Evolutionary conservation across 2,888 invertebrate genomes (phyloP).

Genomic region (Lordiphosa fenestrarum): DNA sequence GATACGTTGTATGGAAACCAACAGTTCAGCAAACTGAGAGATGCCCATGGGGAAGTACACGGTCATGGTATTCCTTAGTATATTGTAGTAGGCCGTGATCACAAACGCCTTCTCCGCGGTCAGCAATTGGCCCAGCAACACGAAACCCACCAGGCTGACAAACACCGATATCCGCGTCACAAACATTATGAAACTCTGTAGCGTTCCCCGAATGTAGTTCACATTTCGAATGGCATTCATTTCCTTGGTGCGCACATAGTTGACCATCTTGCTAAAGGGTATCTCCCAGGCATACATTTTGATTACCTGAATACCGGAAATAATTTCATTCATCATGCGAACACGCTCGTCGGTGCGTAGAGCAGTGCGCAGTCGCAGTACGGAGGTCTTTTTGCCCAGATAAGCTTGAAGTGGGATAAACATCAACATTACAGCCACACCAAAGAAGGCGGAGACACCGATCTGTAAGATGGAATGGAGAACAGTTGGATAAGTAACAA

Average conservation of each 20-base stretch:
- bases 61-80: slow-evolving; percentile 91
- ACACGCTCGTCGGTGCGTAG: slow-evolving; percentile 93
- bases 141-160: slow-evolving; percentile 89
- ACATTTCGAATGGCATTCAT: slow-evolving; percentile 86
- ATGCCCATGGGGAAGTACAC: slow-evolving; percentile 91
- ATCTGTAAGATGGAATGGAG: slow-evolving; percentile 75
- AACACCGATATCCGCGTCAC: slow-evolving; percentile 93
- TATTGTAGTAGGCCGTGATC: slow-evolving; percentile 93
- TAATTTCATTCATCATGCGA: slow-evolving; percentile 93
- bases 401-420: slow-evolving; percentile 89
- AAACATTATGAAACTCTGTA: slow-evolving; percentile 92
- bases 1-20: slow-evolving; percentile 83
- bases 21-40: slow-evolving; percentile 83
- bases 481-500: too few species aligned
- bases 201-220: slow-evolving; percentile 88
- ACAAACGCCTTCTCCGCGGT: slow-evolving; percentile 93
- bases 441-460: slow-evolving; percentile 82
- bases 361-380: slow-evolving; percentile 89
- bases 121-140: slow-evolving; percentile 86
- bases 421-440: slow-evolving; percentile 83
- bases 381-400: slow-evolving; percentile 89
- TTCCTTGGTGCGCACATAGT: slow-evolving; percentile 82
- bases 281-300: slow-evolving; percentile 98
- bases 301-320: slow-evolving; percentile 93
- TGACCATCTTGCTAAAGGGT: slow-evolving; percentile 90